These are phyloP conservation scores for Calliopsis andreniformis DNA, from an alignment of 1,140 invertebrate genomes.

Conservation along the genomic window DNA sequence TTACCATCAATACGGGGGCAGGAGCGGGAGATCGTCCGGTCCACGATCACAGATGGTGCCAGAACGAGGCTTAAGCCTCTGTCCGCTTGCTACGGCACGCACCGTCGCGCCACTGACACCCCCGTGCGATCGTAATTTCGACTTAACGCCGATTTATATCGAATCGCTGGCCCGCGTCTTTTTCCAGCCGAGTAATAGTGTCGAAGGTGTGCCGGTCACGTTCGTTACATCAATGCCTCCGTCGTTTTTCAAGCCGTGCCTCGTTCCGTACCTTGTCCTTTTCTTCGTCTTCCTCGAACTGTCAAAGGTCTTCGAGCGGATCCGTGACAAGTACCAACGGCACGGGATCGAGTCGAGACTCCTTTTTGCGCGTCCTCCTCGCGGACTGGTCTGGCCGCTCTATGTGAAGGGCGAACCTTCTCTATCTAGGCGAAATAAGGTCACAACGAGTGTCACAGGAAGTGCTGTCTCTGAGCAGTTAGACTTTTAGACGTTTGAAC, in stretches of 20 bases:
- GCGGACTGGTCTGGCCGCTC: conserved; percentile 29
- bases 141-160: conserved; percentile 79
- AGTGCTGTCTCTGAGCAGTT: conserved; percentile 26
- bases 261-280: conserved; percentile 27
- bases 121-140: conserved; percentile 77
- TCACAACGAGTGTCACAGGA: conserved; percentile 51
- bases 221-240: conserved; percentile 72
- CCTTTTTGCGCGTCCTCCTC: conserved; percentile 32
- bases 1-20: conserved; percentile 51
- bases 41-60: conserved; percentile 66
- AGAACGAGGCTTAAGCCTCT: conserved; percentile 69
- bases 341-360: conserved; percentile 50
- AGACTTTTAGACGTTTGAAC: conserved; percentile 6
- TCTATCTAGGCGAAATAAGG: conserved; percentile 39
- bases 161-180: conserved; percentile 50
- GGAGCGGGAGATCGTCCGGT: conserved; percentile 54
- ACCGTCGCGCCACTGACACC: conserved; percentile 62
- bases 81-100: conserved; percentile 73
- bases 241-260: conserved; percentile 51
- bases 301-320: conserved; percentile 42
- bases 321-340: conserved; percentile 55
- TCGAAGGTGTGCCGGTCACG: conserved; percentile 73
- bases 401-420: conserved; percentile 32
- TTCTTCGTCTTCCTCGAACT: conserved; percentile 42
- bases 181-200: conserved; percentile 69